These are phyloP conservation scores for Eulemur rufifrons DNA, from an alignment of 2,113 vertebrate genomes.

Conservation along the genomic window DNA sequence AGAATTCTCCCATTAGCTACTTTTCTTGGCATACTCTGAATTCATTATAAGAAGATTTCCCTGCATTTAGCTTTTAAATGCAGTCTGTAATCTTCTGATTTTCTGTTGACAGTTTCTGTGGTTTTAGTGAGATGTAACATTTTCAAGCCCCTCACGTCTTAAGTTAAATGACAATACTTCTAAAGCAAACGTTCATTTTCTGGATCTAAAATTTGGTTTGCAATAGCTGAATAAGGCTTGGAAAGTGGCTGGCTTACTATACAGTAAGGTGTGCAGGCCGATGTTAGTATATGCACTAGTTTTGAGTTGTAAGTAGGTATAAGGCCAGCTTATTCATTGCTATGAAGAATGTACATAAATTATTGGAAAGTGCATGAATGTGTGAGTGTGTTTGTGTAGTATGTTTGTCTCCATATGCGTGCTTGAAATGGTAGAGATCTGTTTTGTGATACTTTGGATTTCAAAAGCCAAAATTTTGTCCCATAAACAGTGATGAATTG, in stretches of 20 bases:
- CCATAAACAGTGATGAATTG: background rate
- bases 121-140: constrained; percentile 58
- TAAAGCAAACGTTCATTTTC: background rate
- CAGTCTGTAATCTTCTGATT: constrained; percentile 52
- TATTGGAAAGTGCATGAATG: background rate
- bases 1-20: background rate
- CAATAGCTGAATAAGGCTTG: background rate
- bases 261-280: background rate
- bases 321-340: background rate
- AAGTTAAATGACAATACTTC: constrained; percentile 65
- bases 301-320: background rate
- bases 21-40: background rate
- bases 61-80: constrained; percentile 39
- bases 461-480: constrained; percentile 40
- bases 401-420: background rate
- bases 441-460: constrained; percentile 23
- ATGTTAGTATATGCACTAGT: background rate
- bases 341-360: background rate
- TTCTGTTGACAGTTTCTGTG: constrained; percentile 38
- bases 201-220: constrained; percentile 32
- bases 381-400: background rate
- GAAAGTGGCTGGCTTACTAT: background rate
- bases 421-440: background rate
- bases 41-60: constrained; percentile 28
- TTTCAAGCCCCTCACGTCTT: constrained; percentile 54